Conservation (phyloP, 2,797 vertebrate species). For the Thalassophryne amazonica region DNA sequence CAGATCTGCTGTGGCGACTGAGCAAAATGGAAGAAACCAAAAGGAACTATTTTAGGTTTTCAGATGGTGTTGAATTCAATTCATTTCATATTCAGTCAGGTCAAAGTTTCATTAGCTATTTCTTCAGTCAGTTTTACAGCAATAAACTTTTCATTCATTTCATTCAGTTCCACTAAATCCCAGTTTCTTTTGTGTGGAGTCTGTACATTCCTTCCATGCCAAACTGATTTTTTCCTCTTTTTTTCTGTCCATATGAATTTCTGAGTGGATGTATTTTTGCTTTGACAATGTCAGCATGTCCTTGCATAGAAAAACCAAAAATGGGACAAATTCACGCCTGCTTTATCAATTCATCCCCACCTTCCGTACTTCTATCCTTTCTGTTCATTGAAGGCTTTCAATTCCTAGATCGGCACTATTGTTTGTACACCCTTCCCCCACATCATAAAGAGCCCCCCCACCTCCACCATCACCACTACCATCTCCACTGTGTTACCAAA, state of each 20-base stretch:
- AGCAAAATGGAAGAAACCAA: too few relatives aligned
- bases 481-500: constrained; percentile 79
- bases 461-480: constrained; percentile 51
- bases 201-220: too few relatives aligned
- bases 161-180: too few relatives aligned
- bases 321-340: constrained; percentile 50
- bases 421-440: constrained; percentile 80
- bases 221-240: not conserved
- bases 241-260: not conserved
- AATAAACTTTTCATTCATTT: too few relatives aligned
- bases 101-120: too few relatives aligned
- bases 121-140: too few relatives aligned
- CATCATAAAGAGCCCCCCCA: constrained; percentile 55
- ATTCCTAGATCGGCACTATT: constrained; percentile 80
- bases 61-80: too few relatives aligned
- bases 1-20: too few relatives aligned
- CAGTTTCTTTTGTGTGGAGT: too few relatives aligned
- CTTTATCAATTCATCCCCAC: constrained; percentile 59
- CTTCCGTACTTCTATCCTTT: constrained; percentile 63
- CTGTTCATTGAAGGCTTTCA: constrained; percentile 77
- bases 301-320: constrained; percentile 44
- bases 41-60: too few relatives aligned
- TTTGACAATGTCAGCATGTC: constrained; percentile 57
- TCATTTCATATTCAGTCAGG: too few relatives aligned
- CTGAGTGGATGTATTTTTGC: constrained; percentile 8